Percentiles rank a stretch among this genome's conserved stretches.
These are phyloP conservation scores for Mus caroli DNA, from an alignment of 2,797 vertebrate genomes.

Conservation along the genomic window DNA sequence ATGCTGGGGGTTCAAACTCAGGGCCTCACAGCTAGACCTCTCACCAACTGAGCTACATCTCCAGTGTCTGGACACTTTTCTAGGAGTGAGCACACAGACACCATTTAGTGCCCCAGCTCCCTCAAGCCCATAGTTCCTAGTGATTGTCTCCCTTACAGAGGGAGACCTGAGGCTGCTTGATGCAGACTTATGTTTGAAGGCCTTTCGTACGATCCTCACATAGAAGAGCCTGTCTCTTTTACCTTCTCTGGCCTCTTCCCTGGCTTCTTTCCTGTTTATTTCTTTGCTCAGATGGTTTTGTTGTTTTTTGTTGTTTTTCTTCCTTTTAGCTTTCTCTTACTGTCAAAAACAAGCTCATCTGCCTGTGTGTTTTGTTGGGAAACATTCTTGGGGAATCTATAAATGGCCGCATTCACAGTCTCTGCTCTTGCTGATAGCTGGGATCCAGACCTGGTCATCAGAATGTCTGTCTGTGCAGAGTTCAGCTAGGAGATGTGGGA, in stretches of 20 bases:
- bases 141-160: not conserved
- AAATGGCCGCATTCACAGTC: too few species aligned
- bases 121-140: not conserved
- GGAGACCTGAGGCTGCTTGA: not conserved
- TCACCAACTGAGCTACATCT: not conserved
- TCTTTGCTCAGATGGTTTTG: not conserved
- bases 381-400: not conserved
- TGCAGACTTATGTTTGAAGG: not conserved
- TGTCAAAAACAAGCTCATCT: not conserved
- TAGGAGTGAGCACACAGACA: not conserved
- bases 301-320: not conserved
- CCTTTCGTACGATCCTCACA: not conserved
- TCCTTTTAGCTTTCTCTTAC: not conserved
- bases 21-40: not conserved
- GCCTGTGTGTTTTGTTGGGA: not conserved
- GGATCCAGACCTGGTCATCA: not conserved
- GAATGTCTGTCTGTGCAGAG: not conserved
- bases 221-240: not conserved
- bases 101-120: not conserved
- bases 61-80: not conserved
- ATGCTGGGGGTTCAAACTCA: not conserved
- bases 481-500: not conserved
- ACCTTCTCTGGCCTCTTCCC: not conserved
- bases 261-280: not conserved
- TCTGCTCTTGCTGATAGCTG: not conserved